Evolutionary conservation across 2,888 invertebrate genomes (phyloP), one percentile per base, ranked within the genome.

Genomic region (Amphipyra tragopoginis): DNA sequence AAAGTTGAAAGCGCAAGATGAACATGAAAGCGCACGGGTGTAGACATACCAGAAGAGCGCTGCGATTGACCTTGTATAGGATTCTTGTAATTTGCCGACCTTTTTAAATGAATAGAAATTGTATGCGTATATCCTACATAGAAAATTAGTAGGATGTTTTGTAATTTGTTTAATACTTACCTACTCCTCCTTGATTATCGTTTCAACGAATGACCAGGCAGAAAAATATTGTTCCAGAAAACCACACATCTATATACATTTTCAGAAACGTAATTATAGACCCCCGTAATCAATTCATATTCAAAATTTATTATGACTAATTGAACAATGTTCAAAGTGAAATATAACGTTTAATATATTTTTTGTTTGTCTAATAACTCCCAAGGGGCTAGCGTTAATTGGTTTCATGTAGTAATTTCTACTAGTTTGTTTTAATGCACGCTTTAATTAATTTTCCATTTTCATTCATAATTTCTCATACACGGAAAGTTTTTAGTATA

Each of bases 391-490:
- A 29, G 36, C 6, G 65, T 57, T 81, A 81, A 81, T 81, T 79
- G 75, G 72, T 75, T 75, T 71, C 62, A 56, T 72, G 75, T 77
- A 62, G 15, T 66, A 60, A 63, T 69, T 65, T 69, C 44, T 59
- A 63, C 63, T 64, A 50, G 63, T 57, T 65, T 61, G 13, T 77
- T 74, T 77, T 66, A 61, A 65, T 66, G 49, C 47, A 59, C 14
- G 60, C 55, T 54, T 64, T 54, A 63, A 67, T 71, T 72, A 79
- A 65, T 72, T 75, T 65, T 52, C 48, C 59, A 63, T 62, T 49
- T 53, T 51, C 55, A 66, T 63, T 69, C 40, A 62, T 58, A 72
- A 63, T 63, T 65, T 58, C 50, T 54, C 44, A 52, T 40, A 52
- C 34, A 21, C 38, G 47, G 14, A 52, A 65, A 61, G 58, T 72